Evolutionary conservation across 1,140 invertebrate genomes (phyloP), one percentile per base, ranked within the genome.

Genomic region (Drosophila willistoni): DNA sequence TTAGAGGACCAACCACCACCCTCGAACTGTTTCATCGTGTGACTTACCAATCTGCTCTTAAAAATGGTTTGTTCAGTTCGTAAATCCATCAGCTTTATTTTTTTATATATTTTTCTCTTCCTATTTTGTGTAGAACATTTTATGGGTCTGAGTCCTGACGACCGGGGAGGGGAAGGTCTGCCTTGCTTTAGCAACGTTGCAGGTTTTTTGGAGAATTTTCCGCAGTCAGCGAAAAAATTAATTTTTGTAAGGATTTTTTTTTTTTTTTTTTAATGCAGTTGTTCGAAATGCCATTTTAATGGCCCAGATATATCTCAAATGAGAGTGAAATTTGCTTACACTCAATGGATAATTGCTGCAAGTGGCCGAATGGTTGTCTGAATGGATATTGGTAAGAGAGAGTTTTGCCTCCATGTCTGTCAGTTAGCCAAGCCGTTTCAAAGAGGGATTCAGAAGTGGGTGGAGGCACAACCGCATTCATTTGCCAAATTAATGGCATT

Each of bases 401-500:
- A 39, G 36, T 12, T 12, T n/a, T 42, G 34, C 68, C 19, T 36
- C 13, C 17, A 13, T 39, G 36, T 64, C 44, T 66, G 66, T 78
- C 25, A 62, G 69, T 66, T 65, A 73, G 77, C 79, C 61, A 69
- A 76, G 60, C 64, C 69, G 29, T 29, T 29, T 29, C 29, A 29
- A 29, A 83, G 42, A 59, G 56, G 63, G 69, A 36, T 36, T 36
- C 34, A 36, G 1, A 14, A 25, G 56, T 29, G 63, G 64, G 39
- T 64, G 39, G 64, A 69, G 69, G 75, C 68, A 71, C 84, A 89
- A 90, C 84, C 84, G 73, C 84, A 89, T 89, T 89, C 84, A 89
- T 89, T 85, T 89, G 84, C 84, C 80, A 89, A 89, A 89, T 89
- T 89, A 89, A 89, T 89, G 84, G 81, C 85, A 89, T 90, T 89